Base-by-base conservation (phyloP, 2,797 vertebrate genomes). In the Gastrophryne carolinensis region DNA sequence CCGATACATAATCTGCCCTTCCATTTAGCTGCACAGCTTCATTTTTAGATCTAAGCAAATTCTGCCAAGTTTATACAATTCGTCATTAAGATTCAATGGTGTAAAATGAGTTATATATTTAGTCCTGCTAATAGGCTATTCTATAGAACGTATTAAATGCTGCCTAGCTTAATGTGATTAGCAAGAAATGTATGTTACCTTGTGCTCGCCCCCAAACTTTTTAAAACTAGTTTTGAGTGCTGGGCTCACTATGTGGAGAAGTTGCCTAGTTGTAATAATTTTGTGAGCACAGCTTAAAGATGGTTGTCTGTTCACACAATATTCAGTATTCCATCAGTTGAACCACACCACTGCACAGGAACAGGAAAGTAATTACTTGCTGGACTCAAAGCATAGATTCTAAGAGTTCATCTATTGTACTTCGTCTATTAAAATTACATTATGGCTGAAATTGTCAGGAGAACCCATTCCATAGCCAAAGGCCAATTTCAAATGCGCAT, bases 391-490 rank as follows among this genome's bases (percentile, higher is more conserved):
- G 24, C 5, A 69, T 1, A 56, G 27, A 21, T 12, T 37, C 19
- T 6, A 23, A 8, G 26, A 15, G 11, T 50, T 58, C 86, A 98
- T 96, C 95, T 99, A 97, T 52, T 97, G 97, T 57, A 94, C 82
- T 1, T 96, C 96, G 80, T 97, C 92, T 84, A 95, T 95, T 47
- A 47, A 47, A 47, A 47, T 8, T 11, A 47, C 17, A 47, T 19
- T 47, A 47, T 19, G 12, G 44, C 7, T 8, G 17, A 19, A 47
- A 17, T 7, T 3, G 2, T 8, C 1, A 47, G 8, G 44, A 19
- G 21, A 47, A 1, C 21, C 6, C 44, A 8, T n/a, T n/a, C 39
- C 17, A 44, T 1, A 44, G 9, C 17, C 5, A n/a, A 19, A 47
- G 6, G 0, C 6, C 1, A 0, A 8, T 47, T 47, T 47, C 7